Evolutionary conservation across 2,113 vertebrate genomes (phyloP), one percentile per base, ranked within the genome.

Genomic region (Bufo gargarizans): DNA sequence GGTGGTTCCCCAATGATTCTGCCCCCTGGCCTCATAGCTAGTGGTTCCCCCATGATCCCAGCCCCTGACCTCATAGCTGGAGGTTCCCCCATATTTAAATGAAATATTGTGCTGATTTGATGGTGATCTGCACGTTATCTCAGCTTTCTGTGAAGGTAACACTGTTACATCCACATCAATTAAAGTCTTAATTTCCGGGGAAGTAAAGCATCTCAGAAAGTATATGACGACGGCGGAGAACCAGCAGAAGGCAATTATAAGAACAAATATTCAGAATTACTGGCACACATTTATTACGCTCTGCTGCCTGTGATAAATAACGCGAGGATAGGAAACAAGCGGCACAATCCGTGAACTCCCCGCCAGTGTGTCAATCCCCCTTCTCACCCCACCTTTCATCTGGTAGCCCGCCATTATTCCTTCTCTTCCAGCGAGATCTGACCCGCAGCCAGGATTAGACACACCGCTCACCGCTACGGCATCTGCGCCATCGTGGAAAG

Each of bases 101-200:
- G 45, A 49, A 43, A 19, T 20, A 20, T 49, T 76, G 12, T 76
- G 72, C 20, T 33, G 45, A 19, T 49, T 5, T 19, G 9, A 20
- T 16, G 50, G 72, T 17, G 9, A 49, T 76, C 50, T 49, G 72
- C 6, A 3, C 45, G 19, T 49, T 76, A 76, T 76, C 72, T 76
- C 8, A 9, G 4, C 72, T 20, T 50, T 49, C 13, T 0, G 80
- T 13, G 45, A 82, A 50, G 45, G 10, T 22, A 2, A 50, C 59
- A 11, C 58, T 49, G 43, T 82, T 59, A 82, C 11, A 82, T 61
- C 16, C 45, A 65, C 80, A 65, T 65, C 65, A 82, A 82, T 65
- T 82, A 82, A 61, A 47, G 58, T 63, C 80, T 82, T 82, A 82
- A 82, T 82, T 63, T 82, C 59, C 59, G 43, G 59, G 58, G 80